Evolutionary conservation across 2,113 vertebrate genomes (phyloP), one percentile per base, ranked within the genome.

Genomic region (Zosterops lateralis): DNA sequence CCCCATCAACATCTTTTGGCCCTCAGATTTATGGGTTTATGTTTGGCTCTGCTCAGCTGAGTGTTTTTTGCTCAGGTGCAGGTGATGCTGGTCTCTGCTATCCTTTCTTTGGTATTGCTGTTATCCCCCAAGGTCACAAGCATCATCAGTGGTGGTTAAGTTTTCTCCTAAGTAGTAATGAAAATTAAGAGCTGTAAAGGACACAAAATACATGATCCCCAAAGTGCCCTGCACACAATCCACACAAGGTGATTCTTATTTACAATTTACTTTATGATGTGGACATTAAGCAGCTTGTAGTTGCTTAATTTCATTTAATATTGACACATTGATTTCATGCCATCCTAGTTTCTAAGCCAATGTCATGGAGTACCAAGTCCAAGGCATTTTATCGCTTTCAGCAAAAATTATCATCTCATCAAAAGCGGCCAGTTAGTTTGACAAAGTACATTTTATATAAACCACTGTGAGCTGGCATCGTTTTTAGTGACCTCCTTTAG

Each of bases 231-330:
- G 1, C 36, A 32, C 31, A 36, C 18, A 71, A 16, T 20, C 25
- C 21, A 44, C 44, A 53, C 29, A 22, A 75, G 32, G 51, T 61
- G 22, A 72, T 65, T 68, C 40, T 26, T 67, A 20, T 72, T 87
- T 65, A 45, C 10, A 50, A 22, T 60, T 64, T 67, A 17, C 85
- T 95, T 82, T 54, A 62, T 84, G 44, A 78, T 19, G 42, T 81
- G 72, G 80, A 70, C 40, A 32, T 87, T 82, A 84, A 57, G 65
- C 77, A 89, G 84, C 50, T 65, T 91, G 53, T 61, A 87, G 36
- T 76, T 91, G 66, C 50, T 60, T 82, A 68, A 82, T 87, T 89
- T 67, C 34, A 48, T 95, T 70, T 86, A 66, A 71, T 84, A 87
- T 89, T 89, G 87, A 91, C 78, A 61, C 62, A 61, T 17, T 50